Base-by-base conservation (phyloP, 2,797 vertebrate genomes). In the Cephalopachus bancanus region DNA sequence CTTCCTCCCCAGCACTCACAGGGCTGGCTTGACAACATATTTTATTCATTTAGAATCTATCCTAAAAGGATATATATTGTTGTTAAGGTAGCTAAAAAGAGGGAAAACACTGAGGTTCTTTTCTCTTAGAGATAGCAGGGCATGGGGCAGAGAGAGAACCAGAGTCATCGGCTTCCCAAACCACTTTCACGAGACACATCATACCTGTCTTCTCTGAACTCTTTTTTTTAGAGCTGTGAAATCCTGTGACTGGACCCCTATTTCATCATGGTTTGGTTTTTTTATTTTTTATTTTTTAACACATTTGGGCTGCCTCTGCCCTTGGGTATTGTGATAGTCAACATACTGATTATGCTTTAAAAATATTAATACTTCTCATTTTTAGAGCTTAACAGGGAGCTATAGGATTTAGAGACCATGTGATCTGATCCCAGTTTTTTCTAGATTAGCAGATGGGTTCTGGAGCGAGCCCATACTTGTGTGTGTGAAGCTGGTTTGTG, bases 351-450 rank as follows among this genome's bases (percentile, higher is more conserved):
- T 91, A 55, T 78, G 7, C 69, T 87, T 81, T 17, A 72, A 65
- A 65, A 33, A n/a, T 49, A 86, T 15, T 53, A 62, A 72, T 62
- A 60, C 10, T 74, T 69, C 22, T 44, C 5, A 30, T 55, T 79
- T 95, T 89, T 60, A 83, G 84, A 94, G 67, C 80, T 89, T 85
- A 44, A 30, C 24, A 30, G 60, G 60, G 53, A 85, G 26, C 69
- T 57, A 22, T n/a, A 64, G 51, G 71, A 28, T 96, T 74, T 24
- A 69, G 89, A 92, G 83, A 44, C 26, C 24, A 30, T 0, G 3
- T 1, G 5, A 24, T 57, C 14, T 2, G 53, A 8, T 24, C 51
- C 26, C 20, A 17, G 0, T 16, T 59, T 1, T 24, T 53, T 28
- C 0, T 33, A 44, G 71, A 17, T 33, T 4, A 44, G 22, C 8